Base-by-base conservation (phyloP, 2,113 vertebrate species). In the Psittacula cyanocephala region DNA sequence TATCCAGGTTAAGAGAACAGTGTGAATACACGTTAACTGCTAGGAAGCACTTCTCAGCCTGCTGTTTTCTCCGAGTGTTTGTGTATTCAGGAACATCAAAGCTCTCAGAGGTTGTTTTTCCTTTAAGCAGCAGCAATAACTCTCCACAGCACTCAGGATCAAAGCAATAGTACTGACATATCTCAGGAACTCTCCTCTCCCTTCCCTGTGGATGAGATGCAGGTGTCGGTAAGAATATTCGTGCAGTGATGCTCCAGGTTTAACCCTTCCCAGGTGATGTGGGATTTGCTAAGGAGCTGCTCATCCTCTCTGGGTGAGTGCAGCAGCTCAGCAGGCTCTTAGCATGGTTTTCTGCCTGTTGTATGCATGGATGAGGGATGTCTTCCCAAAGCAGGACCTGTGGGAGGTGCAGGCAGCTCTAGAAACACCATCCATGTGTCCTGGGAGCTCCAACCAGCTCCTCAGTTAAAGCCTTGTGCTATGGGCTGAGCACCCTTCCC, bases 11-110 rank as follows among this genome's bases (percentile, higher is more conserved):
- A 55, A 7, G 23, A 33, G 65, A 57, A 33, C 4, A 52, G 49
- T 0, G 1, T 27, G 63, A 63, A 29, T 3, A 4, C 35, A 3
- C 2, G 0, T 11, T 11, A 41, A 23, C 22, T 49, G 7, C 29
- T 2, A 6, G 9, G 15, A 37, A 78, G 25, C 2, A 0, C 52
- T 70, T 11, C 68, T 41, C 80, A 60, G 39, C 63, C 80, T 67
- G 65, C 53, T 64, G 43, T 23, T 91, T 81, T 3, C 78, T 18
- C 72, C 1, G 2, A 9, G 47, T 20, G 31, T 18, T n/a, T 69
- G 18, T 49, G 22, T 16, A 3, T 53, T 83, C 46, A 22, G 64
- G 37, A n/a, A 69, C 67, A 86, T 67, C 83, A 92, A 53, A 96
- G 49, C 53, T 25, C 64, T 46, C 1, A 2, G 60, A 10, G 50